phyloP scores from a whole-genome alignment of 2,113 vertebrate species.

The Choloepus hoffmanni region DNA sequence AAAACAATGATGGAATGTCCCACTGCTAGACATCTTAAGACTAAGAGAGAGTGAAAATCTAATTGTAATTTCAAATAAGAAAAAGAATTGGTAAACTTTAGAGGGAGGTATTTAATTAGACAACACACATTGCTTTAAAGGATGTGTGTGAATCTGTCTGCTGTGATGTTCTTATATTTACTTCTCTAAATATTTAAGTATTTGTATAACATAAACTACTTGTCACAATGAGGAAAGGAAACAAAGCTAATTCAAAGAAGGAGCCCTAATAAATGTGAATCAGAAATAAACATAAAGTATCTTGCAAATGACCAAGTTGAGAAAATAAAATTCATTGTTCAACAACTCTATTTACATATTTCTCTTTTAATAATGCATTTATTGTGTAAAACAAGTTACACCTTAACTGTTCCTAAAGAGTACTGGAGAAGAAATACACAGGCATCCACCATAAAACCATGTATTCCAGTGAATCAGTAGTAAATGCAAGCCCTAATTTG shows the following conservation, averaged over 20 bases:
- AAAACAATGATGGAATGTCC: neutral
- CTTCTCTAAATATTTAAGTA: constrained; percentile 9
- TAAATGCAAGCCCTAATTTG: neutral
- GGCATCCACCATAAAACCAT: neutral
- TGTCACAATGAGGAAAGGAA: neutral
- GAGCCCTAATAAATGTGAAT: constrained; percentile 30
- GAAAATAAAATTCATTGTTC: constrained; percentile 9
- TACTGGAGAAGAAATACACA: neutral
- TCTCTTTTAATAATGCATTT: constrained; percentile 31
- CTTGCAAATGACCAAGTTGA: neutral
- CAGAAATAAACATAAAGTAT: constrained; percentile 27
- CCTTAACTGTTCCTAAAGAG: neutral
- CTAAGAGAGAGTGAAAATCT: neutral
- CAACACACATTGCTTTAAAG: neutral
- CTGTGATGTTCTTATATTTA: neutral
- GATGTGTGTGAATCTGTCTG: neutral
- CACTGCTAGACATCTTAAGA: neutral
- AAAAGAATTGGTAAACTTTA: neutral
- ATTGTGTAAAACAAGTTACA: neutral
- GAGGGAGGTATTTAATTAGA: neutral
- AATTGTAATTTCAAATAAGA: neutral
- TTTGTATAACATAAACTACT: neutral
- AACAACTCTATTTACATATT: neutral
- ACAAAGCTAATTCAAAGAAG: constrained; percentile 37
- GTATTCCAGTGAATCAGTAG: neutral